Evolutionary conservation across 2,113 vertebrate species (phyloP), one percentile per base, ranked within the genome.

Genomic region (Xyliphius kryptos): DNA sequence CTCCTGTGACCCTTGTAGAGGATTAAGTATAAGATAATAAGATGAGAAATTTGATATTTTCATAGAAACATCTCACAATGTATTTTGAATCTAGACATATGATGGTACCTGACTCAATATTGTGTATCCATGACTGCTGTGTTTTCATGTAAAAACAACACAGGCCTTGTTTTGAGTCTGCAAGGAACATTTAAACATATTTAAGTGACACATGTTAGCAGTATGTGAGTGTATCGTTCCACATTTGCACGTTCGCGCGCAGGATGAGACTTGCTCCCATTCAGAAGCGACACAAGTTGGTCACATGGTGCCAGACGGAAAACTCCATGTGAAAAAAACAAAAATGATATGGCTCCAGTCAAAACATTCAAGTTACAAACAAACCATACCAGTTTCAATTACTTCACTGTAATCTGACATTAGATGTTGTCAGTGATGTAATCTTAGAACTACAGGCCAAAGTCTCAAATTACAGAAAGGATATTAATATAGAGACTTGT

Each of bases 111-210:
- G 61, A n/a, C 12, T 49, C 13, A 50, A 36, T 49, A 6, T 11
- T 14, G 9, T 50, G 14, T 49, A 56, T 6, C 19, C 36, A 57
- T 14, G 36, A 21, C 2, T 66, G 63, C 19, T 66, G 41, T 65
- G 36, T 26, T 43, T 58, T 52, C 17, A 17, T 36, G 6, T 3
- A 16, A 10, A 17, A 26, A 52, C 12, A 53, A 43, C 37, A 36
- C 48, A 47, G 9, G 21, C 6, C 26, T 69, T 61, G 69, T 79
- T 56, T 47, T 74, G 67, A 51, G 70, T 59, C 56, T 61, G 26
- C 32, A 14, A 11, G 65, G 19, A 67, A 14, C 47, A 9, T 14
- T 40, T 56, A 66, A 2, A 36, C 36, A 69, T 52, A 52, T 58
- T 52, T 69, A 9, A 47, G 16, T 50, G 12, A 1, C 15, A 38